These are phyloP conservation scores for Holacanthella duospinosa DNA, from an alignment of 2,888 invertebrate genomes.

Conservation along the genomic window DNA sequence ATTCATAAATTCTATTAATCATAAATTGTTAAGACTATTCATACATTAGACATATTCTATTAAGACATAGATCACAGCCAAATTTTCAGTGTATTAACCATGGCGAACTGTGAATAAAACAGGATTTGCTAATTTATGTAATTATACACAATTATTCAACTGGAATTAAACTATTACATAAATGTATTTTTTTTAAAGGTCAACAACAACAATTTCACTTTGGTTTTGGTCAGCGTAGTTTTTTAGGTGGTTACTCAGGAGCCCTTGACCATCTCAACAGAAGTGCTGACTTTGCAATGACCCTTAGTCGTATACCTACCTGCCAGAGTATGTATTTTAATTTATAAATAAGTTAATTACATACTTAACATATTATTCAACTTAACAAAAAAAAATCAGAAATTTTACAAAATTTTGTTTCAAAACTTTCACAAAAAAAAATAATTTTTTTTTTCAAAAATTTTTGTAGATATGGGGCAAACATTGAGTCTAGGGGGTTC, in stretches of 20 bases:
- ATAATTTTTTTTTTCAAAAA: not conserved
- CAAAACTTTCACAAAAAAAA: not conserved
- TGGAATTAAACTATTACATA: not conserved
- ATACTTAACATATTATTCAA: not conserved
- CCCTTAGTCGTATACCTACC: constrained; percentile 35
- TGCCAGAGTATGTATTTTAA: constrained; percentile 29
- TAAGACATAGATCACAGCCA: too few relatives aligned
- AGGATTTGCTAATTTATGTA: too few relatives aligned
- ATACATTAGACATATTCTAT: too few relatives aligned
- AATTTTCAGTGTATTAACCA: not conserved
- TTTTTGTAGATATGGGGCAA: constrained; percentile 66
- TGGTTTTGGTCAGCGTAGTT: constrained; percentile 73
- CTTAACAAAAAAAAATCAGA: not conserved
- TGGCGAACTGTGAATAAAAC: not conserved
- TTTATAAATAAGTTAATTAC: not conserved
- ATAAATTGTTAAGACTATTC: too few relatives aligned
- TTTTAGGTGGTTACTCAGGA: constrained; percentile 58
- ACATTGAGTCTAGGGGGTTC: constrained; percentile 66
- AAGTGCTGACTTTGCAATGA: constrained; percentile 36
- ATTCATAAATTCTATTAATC: too few relatives aligned
- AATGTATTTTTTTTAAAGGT: constrained; percentile 48
- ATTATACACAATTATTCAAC: not conserved
- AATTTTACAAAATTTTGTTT: not conserved
- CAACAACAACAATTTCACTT: constrained; percentile 88
- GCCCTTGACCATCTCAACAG: constrained; percentile 39